phyloP scores from a whole-genome alignment of 2,113 vertebrate genomes.

The Atlantisia rogersi region DNA sequence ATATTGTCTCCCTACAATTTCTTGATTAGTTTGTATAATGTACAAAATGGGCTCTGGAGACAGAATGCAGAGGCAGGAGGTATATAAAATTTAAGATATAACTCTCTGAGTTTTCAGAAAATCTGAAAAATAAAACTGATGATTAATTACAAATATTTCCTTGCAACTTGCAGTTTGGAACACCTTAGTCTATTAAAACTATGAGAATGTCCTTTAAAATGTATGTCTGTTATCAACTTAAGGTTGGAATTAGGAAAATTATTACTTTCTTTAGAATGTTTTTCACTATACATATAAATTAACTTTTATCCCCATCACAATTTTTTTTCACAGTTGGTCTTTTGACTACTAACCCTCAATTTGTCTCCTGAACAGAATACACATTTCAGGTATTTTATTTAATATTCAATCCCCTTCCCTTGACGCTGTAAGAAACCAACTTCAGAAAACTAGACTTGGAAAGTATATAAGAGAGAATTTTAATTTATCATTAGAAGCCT shows the following conservation, averaged over 20 bases:
- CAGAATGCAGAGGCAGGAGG: background rate
- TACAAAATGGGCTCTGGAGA: background rate
- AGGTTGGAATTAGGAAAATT: background rate
- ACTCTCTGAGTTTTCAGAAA: background rate
- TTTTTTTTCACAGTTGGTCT: background rate
- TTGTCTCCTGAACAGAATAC: background rate
- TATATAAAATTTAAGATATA: background rate
- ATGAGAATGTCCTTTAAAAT: background rate
- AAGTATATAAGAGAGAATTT: background rate
- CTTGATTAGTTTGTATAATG: background rate
- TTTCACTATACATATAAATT: background rate
- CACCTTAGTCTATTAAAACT: background rate
- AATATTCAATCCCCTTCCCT: background rate
- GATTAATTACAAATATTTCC: background rate
- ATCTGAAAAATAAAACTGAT: background rate
- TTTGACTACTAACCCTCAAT: background rate
- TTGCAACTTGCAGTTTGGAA: background rate
- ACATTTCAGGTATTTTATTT: background rate
- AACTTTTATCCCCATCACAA: background rate
- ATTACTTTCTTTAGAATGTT: background rate
- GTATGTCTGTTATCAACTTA: background rate
- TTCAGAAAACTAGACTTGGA: background rate
- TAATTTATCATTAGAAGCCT: background rate
- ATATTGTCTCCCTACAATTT: background rate
- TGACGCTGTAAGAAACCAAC: background rate